phyloP scores from a whole-genome alignment of 2,888 invertebrate species.

The Allacma fusca region DNA sequence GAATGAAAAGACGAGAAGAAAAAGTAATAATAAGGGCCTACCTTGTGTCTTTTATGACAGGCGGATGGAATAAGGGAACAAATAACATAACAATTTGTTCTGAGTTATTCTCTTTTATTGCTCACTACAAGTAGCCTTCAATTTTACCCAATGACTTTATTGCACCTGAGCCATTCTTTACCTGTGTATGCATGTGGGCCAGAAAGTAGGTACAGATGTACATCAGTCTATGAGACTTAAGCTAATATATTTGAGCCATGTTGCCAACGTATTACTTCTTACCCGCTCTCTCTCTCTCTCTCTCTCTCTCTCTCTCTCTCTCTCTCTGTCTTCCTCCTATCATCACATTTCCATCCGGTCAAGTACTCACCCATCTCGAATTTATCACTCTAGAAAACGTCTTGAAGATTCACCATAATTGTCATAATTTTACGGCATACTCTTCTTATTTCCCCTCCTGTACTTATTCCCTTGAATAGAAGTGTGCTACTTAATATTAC shows the following conservation, averaged over 20 bases:
- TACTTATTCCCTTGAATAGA: conserved; percentile 1
- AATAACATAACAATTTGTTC: conserved; percentile 51
- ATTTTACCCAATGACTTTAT: conserved; percentile 49
- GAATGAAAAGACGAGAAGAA: conserved; percentile 20
- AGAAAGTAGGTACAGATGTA: too few species aligned
- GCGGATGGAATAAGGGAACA: conserved; percentile 45
- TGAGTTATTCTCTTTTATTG: conserved; percentile 54
- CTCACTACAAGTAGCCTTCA: conserved; percentile 48
- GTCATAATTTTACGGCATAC: conserved; percentile 35
- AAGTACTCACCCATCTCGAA: too few species aligned
- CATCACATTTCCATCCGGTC: background rate
- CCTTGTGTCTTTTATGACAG: conserved; percentile 43
- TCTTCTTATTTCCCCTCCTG: background rate
- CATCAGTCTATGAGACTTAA: background rate
- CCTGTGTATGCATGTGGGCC: conserved; percentile 26
- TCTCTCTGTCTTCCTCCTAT: conserved; percentile 4
- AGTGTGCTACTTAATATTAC: conserved; percentile 31
- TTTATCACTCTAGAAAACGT: background rate
- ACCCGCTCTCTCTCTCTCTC: background rate
- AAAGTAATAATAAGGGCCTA: conserved; percentile 38
- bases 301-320: background rate
- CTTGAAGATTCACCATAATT: conserved; percentile 21
- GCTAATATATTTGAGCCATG: conserved; percentile 8
- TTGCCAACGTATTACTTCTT: background rate
- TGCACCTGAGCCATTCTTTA: conserved; percentile 46